Percentiles rank a stretch among this genome's conserved stretches.
phyloP scores from a whole-genome alignment of 2,888 invertebrate genomes.

The Meghimatium bilineatum region DNA sequence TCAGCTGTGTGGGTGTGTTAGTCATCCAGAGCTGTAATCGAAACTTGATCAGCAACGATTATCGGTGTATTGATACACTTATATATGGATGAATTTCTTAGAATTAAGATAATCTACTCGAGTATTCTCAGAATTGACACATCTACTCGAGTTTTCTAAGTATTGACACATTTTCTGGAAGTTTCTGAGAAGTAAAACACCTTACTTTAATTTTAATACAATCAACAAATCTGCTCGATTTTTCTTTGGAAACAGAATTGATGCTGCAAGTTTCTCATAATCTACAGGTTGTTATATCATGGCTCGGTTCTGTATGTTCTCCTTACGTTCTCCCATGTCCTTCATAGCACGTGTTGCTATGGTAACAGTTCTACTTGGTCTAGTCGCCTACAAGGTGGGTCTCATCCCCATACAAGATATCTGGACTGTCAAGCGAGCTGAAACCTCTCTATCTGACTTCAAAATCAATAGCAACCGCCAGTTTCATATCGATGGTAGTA shows the following conservation, averaged over 20 bases:
- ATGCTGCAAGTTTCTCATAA: not conserved
- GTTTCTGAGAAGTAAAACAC: too few species aligned
- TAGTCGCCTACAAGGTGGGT: conserved; percentile 8
- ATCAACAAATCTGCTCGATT: too few species aligned
- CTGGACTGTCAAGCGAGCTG: not conserved
- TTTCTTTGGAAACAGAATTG: too few species aligned
- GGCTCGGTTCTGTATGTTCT: not conserved
- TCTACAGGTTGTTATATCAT: not conserved
- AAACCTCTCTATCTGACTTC: not conserved
- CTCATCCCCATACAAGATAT: not conserved
- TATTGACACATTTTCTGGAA: not conserved
- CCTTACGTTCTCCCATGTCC: not conserved
- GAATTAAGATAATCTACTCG: not conserved
- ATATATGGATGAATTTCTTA: too few species aligned
- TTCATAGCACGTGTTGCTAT: conserved; percentile 74
- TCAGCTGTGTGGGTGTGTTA: too few species aligned
- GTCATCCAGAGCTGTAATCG: not conserved
- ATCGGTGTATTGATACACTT: not conserved
- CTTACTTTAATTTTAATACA: too few species aligned
- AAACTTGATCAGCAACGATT: not conserved
- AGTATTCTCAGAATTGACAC: not conserved
- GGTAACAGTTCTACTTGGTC: conserved; percentile 76
- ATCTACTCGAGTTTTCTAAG: not conserved
- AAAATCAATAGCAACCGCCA: not conserved
- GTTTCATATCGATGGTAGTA: too few species aligned